Evolutionary conservation across 2,888 invertebrate species (phyloP).

Genomic region (Melanostoma scalare): DNA sequence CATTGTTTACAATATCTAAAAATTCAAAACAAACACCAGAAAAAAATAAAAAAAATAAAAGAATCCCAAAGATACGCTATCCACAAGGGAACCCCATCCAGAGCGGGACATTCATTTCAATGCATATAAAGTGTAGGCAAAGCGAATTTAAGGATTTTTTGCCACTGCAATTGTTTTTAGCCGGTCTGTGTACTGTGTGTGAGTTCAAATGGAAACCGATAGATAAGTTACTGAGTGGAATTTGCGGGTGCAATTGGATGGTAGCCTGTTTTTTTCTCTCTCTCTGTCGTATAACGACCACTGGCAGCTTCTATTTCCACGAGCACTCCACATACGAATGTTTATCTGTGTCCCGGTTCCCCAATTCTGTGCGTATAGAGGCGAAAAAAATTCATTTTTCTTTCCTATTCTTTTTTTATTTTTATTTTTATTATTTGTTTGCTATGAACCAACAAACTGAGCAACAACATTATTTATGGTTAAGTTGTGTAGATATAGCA

Average conservation of each 20-base stretch:
- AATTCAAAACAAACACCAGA: conserved; percentile 33
- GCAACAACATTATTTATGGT: conserved; percentile 64
- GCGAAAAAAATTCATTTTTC: neutral
- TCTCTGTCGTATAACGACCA: neutral
- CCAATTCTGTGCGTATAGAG: conserved; percentile 28
- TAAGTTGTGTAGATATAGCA: conserved; percentile 52
- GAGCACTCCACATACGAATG: conserved; percentile 6
- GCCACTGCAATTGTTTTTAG: conserved; percentile 30
- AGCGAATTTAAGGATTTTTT: conserved; percentile 60
- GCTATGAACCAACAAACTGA: conserved; percentile 23
- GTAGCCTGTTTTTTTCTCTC: neutral
- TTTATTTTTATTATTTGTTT: conserved; percentile 6
- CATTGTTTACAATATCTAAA: conserved; percentile 62
- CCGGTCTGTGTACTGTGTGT: conserved; percentile 27
- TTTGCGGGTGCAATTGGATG: conserved; percentile 39
- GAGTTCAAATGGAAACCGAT: conserved; percentile 64
- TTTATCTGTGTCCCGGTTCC: conserved; percentile 29
- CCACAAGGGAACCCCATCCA: conserved; percentile 19
- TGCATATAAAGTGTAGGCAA: conserved; percentile 47
- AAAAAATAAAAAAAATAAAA: conserved; percentile 43
- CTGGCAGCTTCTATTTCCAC: conserved; percentile 20
- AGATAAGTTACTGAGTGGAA: conserved; percentile 52
- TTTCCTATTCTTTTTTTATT: neutral
- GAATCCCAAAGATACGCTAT: conserved; percentile 34
- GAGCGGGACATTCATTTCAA: conserved; percentile 35